Evolutionary conservation across 2,888 invertebrate genomes (phyloP).

Genomic region (Scrobipalpa costella): DNA sequence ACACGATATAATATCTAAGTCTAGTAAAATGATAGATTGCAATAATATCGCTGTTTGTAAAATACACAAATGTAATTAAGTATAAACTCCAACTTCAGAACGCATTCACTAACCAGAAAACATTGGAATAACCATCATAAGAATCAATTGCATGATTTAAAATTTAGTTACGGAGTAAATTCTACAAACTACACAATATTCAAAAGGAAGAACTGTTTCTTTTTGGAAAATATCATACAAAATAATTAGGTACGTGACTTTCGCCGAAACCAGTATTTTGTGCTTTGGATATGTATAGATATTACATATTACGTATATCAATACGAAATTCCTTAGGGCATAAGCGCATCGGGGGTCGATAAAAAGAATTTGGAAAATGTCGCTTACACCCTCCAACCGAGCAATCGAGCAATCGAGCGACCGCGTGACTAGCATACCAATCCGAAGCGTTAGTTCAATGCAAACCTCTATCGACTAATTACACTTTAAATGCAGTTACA

Average conservation of each 20-base stretch:
- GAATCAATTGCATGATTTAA: conserved; percentile 54
- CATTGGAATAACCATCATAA: conserved; percentile 67
- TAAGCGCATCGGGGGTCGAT: conserved; percentile 7
- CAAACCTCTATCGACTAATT: conserved; percentile 47
- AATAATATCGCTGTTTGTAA: conserved; percentile 22
- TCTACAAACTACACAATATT: conserved; percentile 49
- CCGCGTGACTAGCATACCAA: conserved; percentile 59
- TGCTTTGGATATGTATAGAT: conserved; percentile 56
- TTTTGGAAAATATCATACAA: conserved; percentile 38
- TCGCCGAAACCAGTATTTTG: conserved; percentile 42
- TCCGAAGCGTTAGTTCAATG: conserved; percentile 49
- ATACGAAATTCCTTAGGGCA: conserved; percentile 17
- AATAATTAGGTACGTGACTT: conserved; percentile 46
- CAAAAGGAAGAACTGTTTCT: conserved; percentile 50
- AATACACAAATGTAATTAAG: conserved; percentile 10
- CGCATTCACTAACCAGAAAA: conserved; percentile 67
- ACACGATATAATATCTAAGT: conserved; percentile 16
- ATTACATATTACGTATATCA: conserved; percentile 33
- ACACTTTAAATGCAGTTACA: conserved; percentile 53
- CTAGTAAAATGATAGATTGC: conserved; percentile 14
- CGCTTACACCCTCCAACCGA: conserved; percentile 29
- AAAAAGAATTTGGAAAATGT: neutral
- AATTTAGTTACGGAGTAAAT: conserved; percentile 41
- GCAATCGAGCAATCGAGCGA: conserved; percentile 36
- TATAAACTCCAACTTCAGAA: conserved; percentile 30